A percentile compares a stretch with the other conserved stretches of the same genome.
phyloP scores from a whole-genome alignment of 2,113 vertebrate species.

The Scophthalmus maximus region DNA sequence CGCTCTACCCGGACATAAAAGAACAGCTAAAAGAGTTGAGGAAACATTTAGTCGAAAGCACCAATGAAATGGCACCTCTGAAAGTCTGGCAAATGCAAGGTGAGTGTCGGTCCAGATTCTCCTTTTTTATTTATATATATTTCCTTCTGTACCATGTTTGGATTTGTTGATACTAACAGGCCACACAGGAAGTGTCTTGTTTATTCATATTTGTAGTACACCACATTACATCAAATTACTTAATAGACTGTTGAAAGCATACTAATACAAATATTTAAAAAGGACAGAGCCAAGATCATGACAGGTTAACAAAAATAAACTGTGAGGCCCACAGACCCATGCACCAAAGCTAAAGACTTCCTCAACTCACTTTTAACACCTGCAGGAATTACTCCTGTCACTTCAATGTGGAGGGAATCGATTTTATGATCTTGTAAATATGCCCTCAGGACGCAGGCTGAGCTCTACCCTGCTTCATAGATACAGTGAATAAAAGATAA shows the following conservation, averaged over 20 bases:
- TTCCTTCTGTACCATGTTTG: neutral
- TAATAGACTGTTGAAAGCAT: slow-evolving; percentile 8
- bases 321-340: neutral
- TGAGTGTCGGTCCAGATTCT: slow-evolving; percentile 56
- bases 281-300: neutral
- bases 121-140: neutral
- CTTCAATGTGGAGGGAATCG: slow-evolving; percentile 38
- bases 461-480: slow-evolving; percentile 14
- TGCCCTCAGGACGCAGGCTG: slow-evolving; percentile 7
- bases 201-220: neutral
- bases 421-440: slow-evolving; percentile 49
- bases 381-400: slow-evolving; percentile 35
- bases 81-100: slow-evolving; percentile 99
- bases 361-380: slow-evolving; percentile 29
- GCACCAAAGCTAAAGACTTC: slow-evolving; percentile 7
- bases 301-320: slow-evolving; percentile 12
- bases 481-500: slow-evolving; percentile 34
- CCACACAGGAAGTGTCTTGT: neutral
- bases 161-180: slow-evolving; percentile 9
- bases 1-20: slow-evolving; percentile 89
- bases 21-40: slow-evolving; percentile 94
- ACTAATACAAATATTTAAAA: slow-evolving; percentile 24
- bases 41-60: slow-evolving; percentile 96
- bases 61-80: slow-evolving; percentile 98
- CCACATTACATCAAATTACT: neutral